Percentiles rank a stretch among this genome's conserved stretches.
Conservation (phyloP, 2,797 vertebrate species). For the Anas bahamensis region DNA sequence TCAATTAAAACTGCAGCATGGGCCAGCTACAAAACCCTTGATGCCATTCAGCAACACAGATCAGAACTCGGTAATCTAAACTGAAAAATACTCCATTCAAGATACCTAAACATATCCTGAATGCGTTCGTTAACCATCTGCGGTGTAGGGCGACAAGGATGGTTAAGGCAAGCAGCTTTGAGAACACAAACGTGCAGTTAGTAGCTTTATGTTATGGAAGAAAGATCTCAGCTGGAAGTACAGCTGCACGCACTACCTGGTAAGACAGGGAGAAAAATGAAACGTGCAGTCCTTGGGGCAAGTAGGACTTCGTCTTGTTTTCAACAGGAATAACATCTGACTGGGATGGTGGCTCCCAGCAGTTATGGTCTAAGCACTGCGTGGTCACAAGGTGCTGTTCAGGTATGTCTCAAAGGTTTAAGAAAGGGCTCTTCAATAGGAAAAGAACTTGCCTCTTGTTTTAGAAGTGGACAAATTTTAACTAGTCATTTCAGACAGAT, state of each 20-base stretch:
- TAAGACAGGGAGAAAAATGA: not conserved
- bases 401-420: not conserved
- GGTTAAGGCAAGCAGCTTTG: not conserved
- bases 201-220: not conserved
- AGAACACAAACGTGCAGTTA: not conserved
- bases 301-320: not conserved
- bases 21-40: not conserved
- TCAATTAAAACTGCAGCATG: not conserved
- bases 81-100: not conserved
- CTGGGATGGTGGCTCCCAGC: not conserved
- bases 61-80: not conserved
- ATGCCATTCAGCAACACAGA: not conserved
- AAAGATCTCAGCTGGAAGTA: not conserved
- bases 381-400: not conserved
- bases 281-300: not conserved
- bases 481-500: not conserved
- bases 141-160: not conserved
- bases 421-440: not conserved
- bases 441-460: not conserved
- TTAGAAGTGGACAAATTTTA: not conserved
- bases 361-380: rapidly evolving
- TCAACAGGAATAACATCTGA: not conserved
- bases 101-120: not conserved
- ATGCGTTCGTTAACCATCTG: not conserved
- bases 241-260: not conserved